Evolutionary conservation across 1,140 invertebrate species (phyloP).

Genomic region (Coelopa frigida): DNA sequence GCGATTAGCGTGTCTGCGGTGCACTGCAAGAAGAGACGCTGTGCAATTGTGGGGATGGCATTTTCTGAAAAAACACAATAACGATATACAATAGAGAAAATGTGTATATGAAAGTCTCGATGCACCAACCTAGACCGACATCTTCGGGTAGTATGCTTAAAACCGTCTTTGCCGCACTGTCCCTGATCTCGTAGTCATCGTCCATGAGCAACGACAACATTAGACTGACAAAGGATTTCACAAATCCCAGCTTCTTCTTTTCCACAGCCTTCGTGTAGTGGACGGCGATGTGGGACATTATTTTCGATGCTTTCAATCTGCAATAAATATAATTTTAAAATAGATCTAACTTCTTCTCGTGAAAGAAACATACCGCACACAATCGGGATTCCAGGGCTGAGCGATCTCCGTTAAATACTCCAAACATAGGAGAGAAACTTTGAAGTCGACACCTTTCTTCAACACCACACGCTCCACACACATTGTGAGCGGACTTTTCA

Average conservation of each 20-base stretch:
- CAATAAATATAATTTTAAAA: slow-evolving; percentile 9
- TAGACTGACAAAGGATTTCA: slow-evolving; percentile 20
- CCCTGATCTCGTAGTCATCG: slow-evolving; percentile 29
- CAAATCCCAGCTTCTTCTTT: slow-evolving; percentile 11
- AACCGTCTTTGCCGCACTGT: slow-evolving; percentile 21
- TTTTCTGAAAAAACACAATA: not conserved
- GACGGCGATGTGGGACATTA: slow-evolving; percentile 9
- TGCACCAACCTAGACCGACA: slow-evolving; percentile 2
- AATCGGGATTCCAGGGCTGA: slow-evolving; percentile 14
- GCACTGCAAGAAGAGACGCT: slow-evolving; percentile 14
- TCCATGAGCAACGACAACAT: slow-evolving; percentile 32
- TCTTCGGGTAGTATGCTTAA: slow-evolving; percentile 7
- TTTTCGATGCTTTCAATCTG: slow-evolving; percentile 14
- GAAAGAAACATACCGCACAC: slow-evolving; percentile 12
- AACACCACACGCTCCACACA: slow-evolving; percentile 12
- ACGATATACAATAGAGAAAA: not conserved
- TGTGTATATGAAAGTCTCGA: not conserved
- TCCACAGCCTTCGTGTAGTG: slow-evolving; percentile 13
- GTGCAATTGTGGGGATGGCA: slow-evolving; percentile 22
- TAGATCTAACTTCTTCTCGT: not conserved
- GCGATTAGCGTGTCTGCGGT: slow-evolving; percentile 11
- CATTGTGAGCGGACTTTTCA: slow-evolving; percentile 13
- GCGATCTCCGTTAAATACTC: slow-evolving; percentile 16
- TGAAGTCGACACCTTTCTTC: slow-evolving; percentile 10
- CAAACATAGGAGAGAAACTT: slow-evolving; percentile 10